Evolutionary conservation across 1,140 invertebrate genomes (phyloP).

Genomic region (Trichogramma pretiosum): DNA sequence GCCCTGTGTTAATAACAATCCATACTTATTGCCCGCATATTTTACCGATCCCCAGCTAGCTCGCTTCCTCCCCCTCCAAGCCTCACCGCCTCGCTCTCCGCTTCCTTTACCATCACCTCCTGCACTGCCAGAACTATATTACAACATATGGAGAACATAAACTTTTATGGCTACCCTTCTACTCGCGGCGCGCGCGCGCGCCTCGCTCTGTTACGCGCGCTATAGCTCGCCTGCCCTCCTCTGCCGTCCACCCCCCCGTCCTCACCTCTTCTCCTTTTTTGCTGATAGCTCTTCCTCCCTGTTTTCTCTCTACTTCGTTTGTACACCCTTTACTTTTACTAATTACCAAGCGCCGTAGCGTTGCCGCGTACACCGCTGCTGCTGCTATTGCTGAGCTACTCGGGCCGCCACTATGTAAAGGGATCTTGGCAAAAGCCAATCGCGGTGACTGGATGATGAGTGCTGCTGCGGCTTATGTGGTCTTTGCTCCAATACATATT

Average conservation of each 20-base stretch:
- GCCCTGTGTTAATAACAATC: conserved; percentile 49
- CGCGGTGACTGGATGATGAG: too few relatives aligned
- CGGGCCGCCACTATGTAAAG: too few relatives aligned
- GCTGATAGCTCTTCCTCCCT: conserved; percentile 1
- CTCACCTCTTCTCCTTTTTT: conserved; percentile 1
- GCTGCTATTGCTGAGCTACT: too few relatives aligned
- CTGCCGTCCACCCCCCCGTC: conserved; percentile 22
- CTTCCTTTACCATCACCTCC: too few relatives aligned
- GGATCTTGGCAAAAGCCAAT: too few relatives aligned
- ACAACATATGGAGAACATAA: conserved; percentile 49
- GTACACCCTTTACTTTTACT: conserved; percentile 36
- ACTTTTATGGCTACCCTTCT: conserved; percentile 48
- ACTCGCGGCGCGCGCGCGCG: conserved; percentile 20
- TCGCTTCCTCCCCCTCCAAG: conserved; percentile 38
- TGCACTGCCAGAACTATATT: conserved; percentile 45
- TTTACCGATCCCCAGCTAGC: conserved; percentile 45
- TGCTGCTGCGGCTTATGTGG: too few relatives aligned
- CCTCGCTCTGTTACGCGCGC: too few relatives aligned
- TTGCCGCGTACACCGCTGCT: not conserved
- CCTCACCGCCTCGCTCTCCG: too few relatives aligned
- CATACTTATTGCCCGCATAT: conserved; percentile 49
- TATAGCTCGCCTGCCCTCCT: conserved; percentile 19
- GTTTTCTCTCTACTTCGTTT: conserved; percentile 5
- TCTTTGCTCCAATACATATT: too few relatives aligned
- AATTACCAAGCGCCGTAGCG: conserved; percentile 36